Percentiles rank a stretch among this genome's conserved stretches.
Conservation (phyloP, 2,888 invertebrate species). For the Rhingia rostrata region DNA sequence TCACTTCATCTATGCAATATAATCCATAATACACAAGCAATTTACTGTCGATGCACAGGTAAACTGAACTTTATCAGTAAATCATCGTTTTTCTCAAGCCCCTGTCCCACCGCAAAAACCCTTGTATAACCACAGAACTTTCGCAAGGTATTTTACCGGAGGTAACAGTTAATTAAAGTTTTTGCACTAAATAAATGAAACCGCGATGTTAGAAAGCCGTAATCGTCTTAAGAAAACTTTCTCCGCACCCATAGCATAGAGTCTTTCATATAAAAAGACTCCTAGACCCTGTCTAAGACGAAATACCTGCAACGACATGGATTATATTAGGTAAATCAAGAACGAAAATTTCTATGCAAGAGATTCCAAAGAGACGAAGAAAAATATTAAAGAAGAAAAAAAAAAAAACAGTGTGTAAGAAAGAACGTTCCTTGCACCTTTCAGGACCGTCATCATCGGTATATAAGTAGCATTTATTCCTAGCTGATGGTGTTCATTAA, state of each 20-base stretch:
- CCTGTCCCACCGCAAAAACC: neutral
- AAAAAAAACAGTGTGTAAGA: neutral
- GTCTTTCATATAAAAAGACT: neutral
- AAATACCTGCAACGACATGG: conserved; percentile 12
- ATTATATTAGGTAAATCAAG: conserved; percentile 14
- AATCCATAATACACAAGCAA: conserved; percentile 43
- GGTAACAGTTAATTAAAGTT: conserved; percentile 74
- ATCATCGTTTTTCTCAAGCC: conserved; percentile 50
- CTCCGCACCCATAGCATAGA: neutral
- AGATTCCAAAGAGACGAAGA: no score
- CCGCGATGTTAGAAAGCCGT: conserved; percentile 66
- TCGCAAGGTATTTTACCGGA: conserved; percentile 47
- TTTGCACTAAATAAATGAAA: conserved; percentile 70
- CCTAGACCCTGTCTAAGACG: neutral
- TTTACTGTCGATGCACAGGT: conserved; percentile 62
- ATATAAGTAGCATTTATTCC: conserved; percentile 31
- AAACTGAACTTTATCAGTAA: conserved; percentile 65
- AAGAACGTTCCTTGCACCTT: conserved; percentile 3
- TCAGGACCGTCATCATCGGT: neutral
- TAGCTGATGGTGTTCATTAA: conserved; percentile 42
- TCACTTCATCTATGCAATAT: conserved; percentile 23
- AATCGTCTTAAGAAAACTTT: conserved; percentile 71
- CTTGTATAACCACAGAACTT: conserved; percentile 7
- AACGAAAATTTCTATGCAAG: neutral
- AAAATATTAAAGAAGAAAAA: neutral